phyloP scores from a whole-genome alignment of 1,140 invertebrate species.

The Dendrolimus punctatus region DNA sequence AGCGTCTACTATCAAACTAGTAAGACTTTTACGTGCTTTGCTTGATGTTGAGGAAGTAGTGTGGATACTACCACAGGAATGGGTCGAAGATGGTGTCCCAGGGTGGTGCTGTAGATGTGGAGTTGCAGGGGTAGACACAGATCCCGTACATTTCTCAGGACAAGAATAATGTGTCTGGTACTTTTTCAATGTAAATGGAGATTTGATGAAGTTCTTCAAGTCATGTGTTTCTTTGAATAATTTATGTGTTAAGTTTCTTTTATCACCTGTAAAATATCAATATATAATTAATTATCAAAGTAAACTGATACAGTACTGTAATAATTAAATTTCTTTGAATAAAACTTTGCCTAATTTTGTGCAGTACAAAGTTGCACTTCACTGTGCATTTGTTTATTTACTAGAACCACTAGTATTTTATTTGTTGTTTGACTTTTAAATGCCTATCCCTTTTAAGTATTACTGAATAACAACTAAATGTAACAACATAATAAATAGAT shows the following conservation, averaged over 20 bases:
- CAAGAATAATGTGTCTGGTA: constrained; percentile 50
- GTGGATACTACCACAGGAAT: constrained; percentile 53
- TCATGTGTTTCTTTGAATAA: constrained; percentile 40
- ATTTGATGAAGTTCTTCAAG: constrained; percentile 63
- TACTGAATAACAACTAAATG: too few species aligned
- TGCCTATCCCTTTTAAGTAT: too few species aligned
- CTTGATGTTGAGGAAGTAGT: constrained; percentile 56
- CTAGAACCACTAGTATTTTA: too few species aligned
- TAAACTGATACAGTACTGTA: too few species aligned
- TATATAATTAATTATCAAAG: too few species aligned
- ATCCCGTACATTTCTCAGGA: constrained; percentile 40
- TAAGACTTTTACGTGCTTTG: constrained; percentile 51
- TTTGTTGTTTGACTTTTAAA: too few species aligned
- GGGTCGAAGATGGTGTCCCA: constrained; percentile 54
- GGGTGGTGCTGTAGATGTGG: constrained; percentile 51
- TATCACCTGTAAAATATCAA: constrained; percentile 35
- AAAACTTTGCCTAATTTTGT: too few species aligned
- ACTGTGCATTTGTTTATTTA: too few species aligned
- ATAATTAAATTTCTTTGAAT: too few species aligned
- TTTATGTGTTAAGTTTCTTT: constrained; percentile 40
- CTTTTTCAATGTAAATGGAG: constrained; percentile 59
- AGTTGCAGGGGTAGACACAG: constrained; percentile 50
- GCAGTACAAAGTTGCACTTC: too few species aligned
- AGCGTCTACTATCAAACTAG: constrained; percentile 59
- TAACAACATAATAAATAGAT: too few species aligned